Evolutionary conservation across 2,113 vertebrate genomes (phyloP).

Genomic region (Panurus biarmicus): DNA sequence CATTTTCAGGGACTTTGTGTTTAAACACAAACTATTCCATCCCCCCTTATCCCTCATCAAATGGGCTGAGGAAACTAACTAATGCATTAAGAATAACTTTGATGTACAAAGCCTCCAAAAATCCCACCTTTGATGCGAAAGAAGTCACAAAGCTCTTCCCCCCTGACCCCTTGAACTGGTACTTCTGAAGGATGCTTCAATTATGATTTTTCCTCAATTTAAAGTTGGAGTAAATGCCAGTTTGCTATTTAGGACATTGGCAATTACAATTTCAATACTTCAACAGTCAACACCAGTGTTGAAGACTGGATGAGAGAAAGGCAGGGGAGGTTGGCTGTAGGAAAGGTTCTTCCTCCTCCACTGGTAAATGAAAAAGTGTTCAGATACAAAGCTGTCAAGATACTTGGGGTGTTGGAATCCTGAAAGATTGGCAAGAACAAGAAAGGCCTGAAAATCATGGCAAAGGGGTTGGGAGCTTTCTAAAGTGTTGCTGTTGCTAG

Average conservation of each 20-base stretch:
- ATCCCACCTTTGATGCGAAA: not conserved
- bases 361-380: not conserved
- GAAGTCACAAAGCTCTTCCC: not conserved
- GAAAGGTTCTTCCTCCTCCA: not conserved
- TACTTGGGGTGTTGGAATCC: too few species aligned
- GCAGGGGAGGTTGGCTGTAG: not conserved
- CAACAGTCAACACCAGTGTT: not conserved
- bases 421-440: too few species aligned
- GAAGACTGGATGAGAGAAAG: not conserved
- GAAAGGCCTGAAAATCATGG: too few species aligned
- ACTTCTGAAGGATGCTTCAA: not conserved
- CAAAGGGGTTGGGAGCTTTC: not conserved
- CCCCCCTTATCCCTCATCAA: not conserved
- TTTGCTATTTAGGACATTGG: not conserved
- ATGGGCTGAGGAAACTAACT: not conserved
- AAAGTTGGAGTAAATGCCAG: not conserved
- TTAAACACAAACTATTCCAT: not conserved
- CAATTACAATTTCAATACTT: not conserved
- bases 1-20: not conserved
- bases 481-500: not conserved
- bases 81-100: not conserved
- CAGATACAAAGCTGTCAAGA: not conserved
- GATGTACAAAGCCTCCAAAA: not conserved
- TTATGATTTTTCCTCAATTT: not conserved
- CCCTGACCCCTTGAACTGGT: not conserved